phyloP scores from a whole-genome alignment of 1,140 invertebrate genomes.

The Scaptodrosophila lebanonensis region DNA sequence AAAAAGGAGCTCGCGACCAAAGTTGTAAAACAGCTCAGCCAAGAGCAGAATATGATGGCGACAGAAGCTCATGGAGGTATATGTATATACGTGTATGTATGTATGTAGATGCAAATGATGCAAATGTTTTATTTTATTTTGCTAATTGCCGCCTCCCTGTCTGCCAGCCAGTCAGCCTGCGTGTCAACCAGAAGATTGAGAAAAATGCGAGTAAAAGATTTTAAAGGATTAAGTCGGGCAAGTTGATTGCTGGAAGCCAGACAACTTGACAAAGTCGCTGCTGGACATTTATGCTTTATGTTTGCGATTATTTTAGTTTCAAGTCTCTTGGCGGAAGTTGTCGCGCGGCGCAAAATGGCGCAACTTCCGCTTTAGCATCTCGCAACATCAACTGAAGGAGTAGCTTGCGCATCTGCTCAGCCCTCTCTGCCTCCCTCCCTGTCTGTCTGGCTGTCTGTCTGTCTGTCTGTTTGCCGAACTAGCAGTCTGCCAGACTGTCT shows the following conservation, averaged over 20 bases:
- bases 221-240: conserved; percentile 36
- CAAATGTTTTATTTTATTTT: too few relatives aligned
- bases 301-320: background rate
- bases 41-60: too few relatives aligned
- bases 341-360: conserved; percentile 54
- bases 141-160: conserved; percentile 45
- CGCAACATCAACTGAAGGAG: conserved; percentile 41
- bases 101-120: too few relatives aligned
- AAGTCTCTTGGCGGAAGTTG: conserved; percentile 33
- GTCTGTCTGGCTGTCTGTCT: too few relatives aligned
- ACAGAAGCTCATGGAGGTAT: too few relatives aligned
- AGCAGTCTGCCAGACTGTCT: background rate
- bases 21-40: conserved; percentile 25
- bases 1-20: conserved; percentile 7
- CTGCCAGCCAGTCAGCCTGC: too few relatives aligned
- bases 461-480: too few relatives aligned
- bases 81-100: too few relatives aligned
- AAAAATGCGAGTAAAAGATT: conserved; percentile 21
- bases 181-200: too few relatives aligned
- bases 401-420: too few relatives aligned
- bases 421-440: too few relatives aligned
- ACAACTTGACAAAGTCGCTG: conserved; percentile 31
- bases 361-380: conserved; percentile 53
- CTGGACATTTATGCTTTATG: conserved; percentile 43
- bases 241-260: conserved; percentile 10